phyloP scores from a whole-genome alignment of 2,797 vertebrate species.

The Gallinago nigripennis region DNA sequence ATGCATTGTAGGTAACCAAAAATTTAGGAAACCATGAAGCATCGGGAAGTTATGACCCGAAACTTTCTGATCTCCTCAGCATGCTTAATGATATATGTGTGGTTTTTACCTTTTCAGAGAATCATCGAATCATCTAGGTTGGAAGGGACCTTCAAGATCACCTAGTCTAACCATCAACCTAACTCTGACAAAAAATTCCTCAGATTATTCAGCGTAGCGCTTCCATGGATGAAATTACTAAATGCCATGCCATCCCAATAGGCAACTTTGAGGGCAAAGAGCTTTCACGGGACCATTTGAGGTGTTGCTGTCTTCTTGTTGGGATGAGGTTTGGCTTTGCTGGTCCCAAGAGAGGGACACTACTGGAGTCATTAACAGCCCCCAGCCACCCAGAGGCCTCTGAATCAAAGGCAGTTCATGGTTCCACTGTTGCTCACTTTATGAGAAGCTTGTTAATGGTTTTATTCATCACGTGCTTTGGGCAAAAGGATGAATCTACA shows the following conservation, averaged over 20 bases:
- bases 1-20: neutral
- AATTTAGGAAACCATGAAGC: neutral
- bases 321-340: neutral
- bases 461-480: neutral
- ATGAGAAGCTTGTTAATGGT: neutral
- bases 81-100: neutral
- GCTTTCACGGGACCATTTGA: neutral
- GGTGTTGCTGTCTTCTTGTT: neutral
- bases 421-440: neutral
- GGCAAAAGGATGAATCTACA: neutral
- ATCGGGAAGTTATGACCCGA: neutral
- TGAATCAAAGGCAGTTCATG: neutral
- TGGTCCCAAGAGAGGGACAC: neutral
- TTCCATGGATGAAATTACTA: neutral
- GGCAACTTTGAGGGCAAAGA: neutral
- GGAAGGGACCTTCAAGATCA: no score
- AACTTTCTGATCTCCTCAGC: neutral
- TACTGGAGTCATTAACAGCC: neutral
- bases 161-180: no score
- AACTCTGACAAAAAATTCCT: neutral
- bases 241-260: neutral
- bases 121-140: no score
- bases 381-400: neutral
- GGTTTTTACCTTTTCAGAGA: neutral
- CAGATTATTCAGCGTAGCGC: neutral